A percentile compares a stretch with the other conserved stretches of the same genome.
These are phyloP conservation scores for Brachionus manjavacas DNA, from an alignment of 1,140 invertebrate species.

Conservation along the genomic window DNA sequence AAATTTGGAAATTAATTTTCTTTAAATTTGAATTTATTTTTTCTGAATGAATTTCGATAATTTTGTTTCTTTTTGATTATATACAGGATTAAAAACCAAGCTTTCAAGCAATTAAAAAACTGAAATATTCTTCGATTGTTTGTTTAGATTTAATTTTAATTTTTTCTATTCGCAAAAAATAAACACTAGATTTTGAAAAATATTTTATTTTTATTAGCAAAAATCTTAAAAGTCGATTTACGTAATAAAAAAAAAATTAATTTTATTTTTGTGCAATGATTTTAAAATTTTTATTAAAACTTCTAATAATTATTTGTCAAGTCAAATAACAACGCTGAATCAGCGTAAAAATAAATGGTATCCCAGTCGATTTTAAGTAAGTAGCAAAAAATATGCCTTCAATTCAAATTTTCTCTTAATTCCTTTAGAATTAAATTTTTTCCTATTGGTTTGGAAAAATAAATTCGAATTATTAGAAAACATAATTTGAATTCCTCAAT, in stretches of 20 bases:
- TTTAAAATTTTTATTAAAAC: not conserved
- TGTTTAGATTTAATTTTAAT: not conserved
- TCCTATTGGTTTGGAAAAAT: not conserved
- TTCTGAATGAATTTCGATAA: not conserved
- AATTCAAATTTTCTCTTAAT: not conserved
- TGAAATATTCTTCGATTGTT: not conserved
- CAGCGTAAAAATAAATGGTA: not conserved
- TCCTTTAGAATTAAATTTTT: not conserved
- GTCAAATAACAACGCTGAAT: not conserved
- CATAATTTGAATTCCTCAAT: not conserved
- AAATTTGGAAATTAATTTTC: not conserved
- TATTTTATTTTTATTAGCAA: not conserved
- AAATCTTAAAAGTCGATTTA: not conserved
- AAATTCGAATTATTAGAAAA: not conserved
- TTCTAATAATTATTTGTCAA: not conserved
- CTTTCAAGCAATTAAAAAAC: slow-evolving; percentile 4
- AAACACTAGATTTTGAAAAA: not conserved
- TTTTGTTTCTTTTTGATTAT: not conserved
- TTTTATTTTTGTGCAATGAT: not conserved
- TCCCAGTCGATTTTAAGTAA: not conserved
- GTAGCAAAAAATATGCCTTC: not conserved
- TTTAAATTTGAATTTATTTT: not conserved
- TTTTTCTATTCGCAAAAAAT: not conserved
- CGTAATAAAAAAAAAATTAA: not conserved
- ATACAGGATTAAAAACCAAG: not conserved